A percentile compares a stretch with the other conserved stretches of the same genome.
phyloP scores from a whole-genome alignment of 64 coral and sea anemone genomes.

The Orbicella faveolata region DNA sequence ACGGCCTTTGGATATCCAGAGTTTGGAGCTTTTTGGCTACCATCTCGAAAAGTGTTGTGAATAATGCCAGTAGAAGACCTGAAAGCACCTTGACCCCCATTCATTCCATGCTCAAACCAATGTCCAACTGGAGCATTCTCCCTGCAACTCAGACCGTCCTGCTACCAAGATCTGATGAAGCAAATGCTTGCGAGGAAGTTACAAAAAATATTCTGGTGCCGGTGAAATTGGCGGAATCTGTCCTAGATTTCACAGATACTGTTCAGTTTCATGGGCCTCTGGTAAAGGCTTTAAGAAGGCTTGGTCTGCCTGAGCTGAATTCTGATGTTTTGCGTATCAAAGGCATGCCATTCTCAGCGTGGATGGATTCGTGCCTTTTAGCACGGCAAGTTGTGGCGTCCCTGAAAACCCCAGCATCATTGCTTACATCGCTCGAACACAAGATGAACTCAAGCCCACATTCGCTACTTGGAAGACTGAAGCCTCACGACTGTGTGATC shows the following conservation, averaged over 20 bases:
- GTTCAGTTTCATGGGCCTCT: neutral
- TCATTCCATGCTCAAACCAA: neutral
- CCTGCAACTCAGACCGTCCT: slow-evolving; percentile 17
- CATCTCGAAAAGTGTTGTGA: neutral
- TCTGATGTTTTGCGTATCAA: neutral
- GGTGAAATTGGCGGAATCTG: neutral
- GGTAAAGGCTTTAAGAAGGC: neutral
- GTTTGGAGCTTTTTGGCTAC: slow-evolving; percentile 39
- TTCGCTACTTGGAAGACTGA: slow-evolving; percentile 9
- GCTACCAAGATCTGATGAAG: neutral
- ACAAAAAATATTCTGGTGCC: neutral
- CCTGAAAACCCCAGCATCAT: neutral
- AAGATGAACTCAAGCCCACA: neutral
- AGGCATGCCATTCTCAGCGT: neutral
- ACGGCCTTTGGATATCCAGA: neutral
- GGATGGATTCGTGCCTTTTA: neutral
- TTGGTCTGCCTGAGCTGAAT: neutral
- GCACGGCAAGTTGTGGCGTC: neutral
- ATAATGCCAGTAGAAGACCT: neutral
- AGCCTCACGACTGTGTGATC: neutral
- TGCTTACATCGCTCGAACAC: slow-evolving; percentile 14
- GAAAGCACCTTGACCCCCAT: too few relatives aligned
- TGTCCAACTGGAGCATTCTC: slow-evolving; percentile 28
- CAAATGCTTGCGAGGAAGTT: too few relatives aligned
- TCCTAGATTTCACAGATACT: neutral